Evolutionary conservation across 1,140 invertebrate genomes (phyloP), one percentile per base, ranked within the genome.

Genomic region (Camponotus pennsylvanicus): DNA sequence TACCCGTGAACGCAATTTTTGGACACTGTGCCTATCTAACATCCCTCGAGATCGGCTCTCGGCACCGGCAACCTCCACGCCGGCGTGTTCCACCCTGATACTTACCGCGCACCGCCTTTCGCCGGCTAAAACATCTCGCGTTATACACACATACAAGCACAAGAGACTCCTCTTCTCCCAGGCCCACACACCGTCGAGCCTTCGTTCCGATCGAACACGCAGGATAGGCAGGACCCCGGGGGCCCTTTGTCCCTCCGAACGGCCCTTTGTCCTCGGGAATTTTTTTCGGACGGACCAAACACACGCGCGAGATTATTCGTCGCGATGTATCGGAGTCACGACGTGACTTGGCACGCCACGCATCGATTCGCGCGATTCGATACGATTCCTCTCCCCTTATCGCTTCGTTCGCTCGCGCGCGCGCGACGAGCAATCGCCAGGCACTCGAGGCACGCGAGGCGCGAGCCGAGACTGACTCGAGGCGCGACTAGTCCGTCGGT

Each of bases 391-490:
- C 49, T 37, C 42, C 27, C n/a, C 27, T 78, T 77, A 59, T 85
- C 86, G 63, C 45, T 34, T 11, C 49, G 42, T n/a, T 80, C 45
- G 34, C 37, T 59, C 79, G 42, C 21, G 40, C 75, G 66, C 59
- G 70, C 61, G 70, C 67, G 77, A 71, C 77, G 57, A 89, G 84
- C 76, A 85, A 78, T 64, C 87, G 89, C 52, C 45, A 52, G 61
- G 93, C 86, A 92, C 93, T 91, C 93, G 27, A 27, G 27, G 27
- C 27, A 88, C 93, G 92, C 90, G 88, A 92, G 82, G 88, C 93
- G 89, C 91, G 90, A 92, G 93, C 93, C 91, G 86, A 93, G 91
- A 94, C 93, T 94, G 93, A 92, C 91, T 92, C 86, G 89, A 89
- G 84, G 88, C 89, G 91, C 89, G 93, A 93, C 89, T 92, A 89